Evolutionary conservation across 2,797 vertebrate genomes (phyloP).

Genomic region (Heterohyrax brucei): DNA sequence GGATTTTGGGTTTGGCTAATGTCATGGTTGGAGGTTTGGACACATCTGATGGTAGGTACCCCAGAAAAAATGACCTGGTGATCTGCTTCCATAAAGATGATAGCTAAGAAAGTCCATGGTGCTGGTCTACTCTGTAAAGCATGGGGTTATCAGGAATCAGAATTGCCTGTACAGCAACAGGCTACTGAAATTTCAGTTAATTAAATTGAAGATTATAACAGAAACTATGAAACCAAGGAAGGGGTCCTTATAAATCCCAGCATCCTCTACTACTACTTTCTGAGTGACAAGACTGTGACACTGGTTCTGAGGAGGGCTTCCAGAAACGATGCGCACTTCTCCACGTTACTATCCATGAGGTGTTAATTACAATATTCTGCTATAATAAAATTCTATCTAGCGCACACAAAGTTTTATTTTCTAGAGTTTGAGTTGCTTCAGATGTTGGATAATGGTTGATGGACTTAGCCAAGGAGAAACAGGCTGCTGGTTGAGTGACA

Average conservation of each 20-base stretch:
- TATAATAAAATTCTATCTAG: background rate
- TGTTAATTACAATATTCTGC: background rate
- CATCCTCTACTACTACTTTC: background rate
- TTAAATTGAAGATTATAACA: background rate
- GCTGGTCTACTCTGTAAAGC: background rate
- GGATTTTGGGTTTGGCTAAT: too few relatives aligned
- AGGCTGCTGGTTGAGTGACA: background rate
- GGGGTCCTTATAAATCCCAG: accelerated
- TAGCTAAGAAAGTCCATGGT: background rate
- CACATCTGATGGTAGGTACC: too few relatives aligned
- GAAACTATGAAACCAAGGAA: accelerated
- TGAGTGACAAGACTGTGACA: too few relatives aligned
- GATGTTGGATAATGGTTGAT: background rate
- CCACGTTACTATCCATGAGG: too few relatives aligned
- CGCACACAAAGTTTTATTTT: background rate
- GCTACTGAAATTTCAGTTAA: too few relatives aligned
- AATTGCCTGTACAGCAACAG: background rate
- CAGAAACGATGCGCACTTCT: background rate
- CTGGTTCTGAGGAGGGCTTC: background rate
- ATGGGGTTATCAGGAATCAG: background rate
- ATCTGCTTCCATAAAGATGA: too few relatives aligned
- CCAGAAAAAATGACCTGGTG: too few relatives aligned
- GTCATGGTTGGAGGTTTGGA: too few relatives aligned
- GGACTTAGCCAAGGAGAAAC: background rate
- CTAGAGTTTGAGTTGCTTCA: background rate